phyloP scores from a whole-genome alignment of 2,888 invertebrate species.

The Harpalus rufipes region DNA sequence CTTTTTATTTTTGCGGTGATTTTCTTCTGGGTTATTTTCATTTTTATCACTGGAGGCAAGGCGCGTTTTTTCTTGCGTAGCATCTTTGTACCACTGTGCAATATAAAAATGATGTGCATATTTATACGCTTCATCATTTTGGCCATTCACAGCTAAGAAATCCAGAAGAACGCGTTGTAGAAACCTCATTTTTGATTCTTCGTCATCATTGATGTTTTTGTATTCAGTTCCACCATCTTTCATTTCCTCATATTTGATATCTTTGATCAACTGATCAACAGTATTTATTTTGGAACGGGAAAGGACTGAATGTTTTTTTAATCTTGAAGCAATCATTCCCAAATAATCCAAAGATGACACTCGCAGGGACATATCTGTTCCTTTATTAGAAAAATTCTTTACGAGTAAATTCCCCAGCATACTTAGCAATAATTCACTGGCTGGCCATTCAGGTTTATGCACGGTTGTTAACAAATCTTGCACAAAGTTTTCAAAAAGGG shows the following conservation, averaged over 20 bases:
- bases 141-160: constrained; percentile 94
- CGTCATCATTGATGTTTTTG: constrained; percentile 82
- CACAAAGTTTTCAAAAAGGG: constrained; percentile 98
- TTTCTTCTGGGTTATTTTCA: constrained; percentile 76
- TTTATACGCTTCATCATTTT: constrained; percentile 91
- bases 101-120: constrained; percentile 97
- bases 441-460: constrained; percentile 99
- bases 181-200: constrained; percentile 92
- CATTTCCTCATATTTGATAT: constrained; percentile 91
- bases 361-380: constrained; percentile 96
- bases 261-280: constrained; percentile 94
- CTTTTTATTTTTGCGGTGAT: constrained; percentile 71
- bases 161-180: constrained; percentile 93
- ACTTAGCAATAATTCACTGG: constrained; percentile 94
- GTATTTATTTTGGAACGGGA: constrained; percentile 92
- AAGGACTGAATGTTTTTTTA: constrained; percentile 95
- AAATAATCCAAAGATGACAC: constrained; percentile 98
- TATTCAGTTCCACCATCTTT: constrained; percentile 83
- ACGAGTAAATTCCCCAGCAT: constrained; percentile 91
- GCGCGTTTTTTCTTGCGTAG: constrained; percentile 85
- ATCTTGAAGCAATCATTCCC: constrained; percentile 95
- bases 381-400: constrained; percentile 92
- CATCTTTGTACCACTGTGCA: constrained; percentile 96
- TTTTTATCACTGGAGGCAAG: constrained; percentile 82
- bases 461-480: constrained; percentile 98